Evolutionary conservation across 2,888 invertebrate genomes (phyloP).

Genomic region (Acleris literana): DNA sequence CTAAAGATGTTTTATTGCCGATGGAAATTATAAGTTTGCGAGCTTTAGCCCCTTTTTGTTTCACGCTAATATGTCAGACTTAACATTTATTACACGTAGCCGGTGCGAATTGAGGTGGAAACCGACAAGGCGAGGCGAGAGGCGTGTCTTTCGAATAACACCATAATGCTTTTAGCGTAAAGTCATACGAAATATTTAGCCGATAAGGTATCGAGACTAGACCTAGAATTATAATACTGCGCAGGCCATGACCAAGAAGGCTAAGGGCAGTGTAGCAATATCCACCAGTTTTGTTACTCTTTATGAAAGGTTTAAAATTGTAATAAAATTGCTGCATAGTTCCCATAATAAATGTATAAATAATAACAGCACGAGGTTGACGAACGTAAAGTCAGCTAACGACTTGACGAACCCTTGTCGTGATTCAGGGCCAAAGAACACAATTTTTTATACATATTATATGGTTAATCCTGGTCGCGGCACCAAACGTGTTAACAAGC

Average conservation of each 20-base stretch:
- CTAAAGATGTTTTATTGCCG: constrained; percentile 1
- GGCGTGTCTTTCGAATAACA: constrained; percentile 25
- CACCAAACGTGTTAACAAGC: constrained; percentile 28
- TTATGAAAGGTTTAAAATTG: background rate
- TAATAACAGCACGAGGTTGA: constrained; percentile 7
- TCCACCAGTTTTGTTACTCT: too few species aligned
- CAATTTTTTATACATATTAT: too few species aligned
- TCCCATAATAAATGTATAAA: constrained; percentile 1
- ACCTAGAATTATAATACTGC: too few species aligned
- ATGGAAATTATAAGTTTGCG: constrained; percentile 2
- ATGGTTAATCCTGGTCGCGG: background rate
- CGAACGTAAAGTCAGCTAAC: constrained; percentile 10
- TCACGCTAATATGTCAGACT: constrained; percentile 32
- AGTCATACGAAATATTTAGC: constrained; percentile 1
- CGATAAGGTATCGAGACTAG: too few species aligned
- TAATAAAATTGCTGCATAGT: background rate
- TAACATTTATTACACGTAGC: constrained; percentile 24
- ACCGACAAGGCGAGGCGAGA: constrained; percentile 14
- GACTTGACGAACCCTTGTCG: background rate
- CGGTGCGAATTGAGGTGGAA: constrained; percentile 22
- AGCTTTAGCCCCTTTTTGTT: constrained; percentile 6
- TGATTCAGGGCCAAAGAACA: too few species aligned
- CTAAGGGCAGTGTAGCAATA: too few species aligned
- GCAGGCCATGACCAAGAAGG: background rate
- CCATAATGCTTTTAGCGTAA: constrained; percentile 26